Evolutionary conservation across 2,113 vertebrate species (phyloP).

Genomic region (Circaetus gallicus): DNA sequence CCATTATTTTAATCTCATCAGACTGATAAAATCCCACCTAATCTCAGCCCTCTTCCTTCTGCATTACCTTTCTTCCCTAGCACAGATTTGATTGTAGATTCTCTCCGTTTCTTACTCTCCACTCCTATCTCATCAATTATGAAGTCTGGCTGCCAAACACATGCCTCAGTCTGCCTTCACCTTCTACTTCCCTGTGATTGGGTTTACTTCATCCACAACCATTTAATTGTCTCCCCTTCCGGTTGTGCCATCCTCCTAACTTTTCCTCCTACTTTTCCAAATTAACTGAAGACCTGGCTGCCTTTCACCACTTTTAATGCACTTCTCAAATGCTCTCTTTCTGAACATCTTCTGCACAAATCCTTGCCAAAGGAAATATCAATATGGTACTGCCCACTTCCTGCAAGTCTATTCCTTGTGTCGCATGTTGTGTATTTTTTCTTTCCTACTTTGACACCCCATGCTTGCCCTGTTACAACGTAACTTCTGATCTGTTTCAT

Average conservation of each 20-base stretch:
- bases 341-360: neutral
- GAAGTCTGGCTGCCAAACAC: neutral
- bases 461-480: neutral
- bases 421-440: neutral
- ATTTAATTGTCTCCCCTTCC: neutral
- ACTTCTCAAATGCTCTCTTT: neutral
- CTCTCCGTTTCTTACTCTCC: neutral
- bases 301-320: neutral
- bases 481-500: neutral
- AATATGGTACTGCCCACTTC: neutral
- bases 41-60: neutral
- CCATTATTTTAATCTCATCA: neutral
- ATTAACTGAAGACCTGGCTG: neutral
- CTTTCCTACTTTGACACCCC: neutral
- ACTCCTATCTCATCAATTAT: neutral
- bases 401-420: neutral
- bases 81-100: neutral
- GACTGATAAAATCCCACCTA: neutral
- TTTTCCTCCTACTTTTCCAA: neutral
- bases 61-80: neutral
- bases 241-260: neutral
- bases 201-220: neutral
- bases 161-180: neutral
- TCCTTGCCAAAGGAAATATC: neutral
- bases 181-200: neutral